Base-by-base conservation (phyloP, 2,888 invertebrate genomes). In the Vannuccia rotundouncinata region DNA sequence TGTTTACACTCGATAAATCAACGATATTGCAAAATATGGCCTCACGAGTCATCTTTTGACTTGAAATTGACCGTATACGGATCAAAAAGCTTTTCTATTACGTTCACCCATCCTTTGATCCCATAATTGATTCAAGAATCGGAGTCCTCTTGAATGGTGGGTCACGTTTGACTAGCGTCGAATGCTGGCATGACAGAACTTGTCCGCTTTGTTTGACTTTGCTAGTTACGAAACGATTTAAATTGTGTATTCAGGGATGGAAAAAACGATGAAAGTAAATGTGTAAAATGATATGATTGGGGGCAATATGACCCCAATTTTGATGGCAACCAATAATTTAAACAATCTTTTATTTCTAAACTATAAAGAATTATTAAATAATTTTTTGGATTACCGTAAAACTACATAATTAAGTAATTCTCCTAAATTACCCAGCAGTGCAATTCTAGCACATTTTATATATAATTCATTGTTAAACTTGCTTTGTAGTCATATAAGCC, bases 161-260 rank as follows among this genome's bases (percentile, higher is more conserved):
- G 10, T 66, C 66, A 66, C 66, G 5, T 66, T 66, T 27, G 66
- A 66, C 66, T 66, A 27, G 25, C 22, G 66, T 66, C 66, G 25
- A 66, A 66, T 5, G 66, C 66, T 66, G 66, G 66, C 25, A 22
- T 66, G 66, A 66, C 66, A 66, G 66, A 66, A 66, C 66, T 66
- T 22, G 66, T 5, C 66, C 66, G 66, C 66, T 66, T 66, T 66
- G 13, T 22, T 66, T 5, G 25, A 22, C 22, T 66, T 66, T 66
- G 66, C 66, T 66, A 22, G 13, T 13, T 66, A 66, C 22, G 66
- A 66, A 66, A 66, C 25, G 22, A 66, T 66, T 66, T 66, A 22
- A 66, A 66, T 66, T 22, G 66, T 66, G 66, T 66, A 17, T 66
- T 66, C 66, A 66, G 66, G 22, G 66, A 27, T 66, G 66, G 2